These are phyloP conservation scores for Pygoscelis adeliae DNA, from an alignment of 2,113 vertebrate species.

Conservation along the genomic window DNA sequence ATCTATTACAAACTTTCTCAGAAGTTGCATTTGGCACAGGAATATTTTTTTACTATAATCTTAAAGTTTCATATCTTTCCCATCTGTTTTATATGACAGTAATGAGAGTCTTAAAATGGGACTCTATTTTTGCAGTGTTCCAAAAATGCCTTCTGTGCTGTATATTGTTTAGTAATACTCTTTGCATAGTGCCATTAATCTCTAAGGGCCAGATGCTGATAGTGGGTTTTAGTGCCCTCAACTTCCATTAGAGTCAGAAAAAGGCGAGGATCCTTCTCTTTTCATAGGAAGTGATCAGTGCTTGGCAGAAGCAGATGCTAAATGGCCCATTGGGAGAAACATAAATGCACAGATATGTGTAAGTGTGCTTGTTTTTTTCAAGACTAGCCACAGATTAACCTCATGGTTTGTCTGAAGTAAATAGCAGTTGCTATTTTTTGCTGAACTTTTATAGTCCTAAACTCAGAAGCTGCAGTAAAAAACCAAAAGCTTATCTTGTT, in stretches of 20 bases:
- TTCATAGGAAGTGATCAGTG: neutral
- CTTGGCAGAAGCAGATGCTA: conserved; percentile 5
- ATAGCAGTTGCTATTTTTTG: neutral
- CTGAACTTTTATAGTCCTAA: neutral
- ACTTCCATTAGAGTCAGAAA: neutral
- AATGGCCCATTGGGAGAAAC: neutral
- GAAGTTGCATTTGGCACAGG: conserved; percentile 38
- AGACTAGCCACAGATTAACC: neutral
- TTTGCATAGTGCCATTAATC: conserved; percentile 13
- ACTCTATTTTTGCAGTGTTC: conserved; percentile 42
- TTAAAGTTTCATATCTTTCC: conserved; percentile 32
- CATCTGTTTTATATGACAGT: conserved; percentile 65
- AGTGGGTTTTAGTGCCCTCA: neutral
- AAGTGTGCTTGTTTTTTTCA: neutral
- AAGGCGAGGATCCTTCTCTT: neutral
- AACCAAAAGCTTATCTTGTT: neutral
- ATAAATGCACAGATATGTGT: neutral
- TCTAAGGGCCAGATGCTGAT: neutral
- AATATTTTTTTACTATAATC: neutral
- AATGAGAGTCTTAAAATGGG: conserved; percentile 60
- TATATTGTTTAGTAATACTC: conserved; percentile 43
- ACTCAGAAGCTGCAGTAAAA: neutral
- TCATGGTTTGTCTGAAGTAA: neutral
- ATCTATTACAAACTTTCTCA: conserved; percentile 52
- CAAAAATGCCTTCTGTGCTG: conserved; percentile 52